Percentiles rank a stretch among this genome's conserved stretches.
phyloP scores from a whole-genome alignment of 2,797 vertebrate genomes.

The Pelodytes ibericus region DNA sequence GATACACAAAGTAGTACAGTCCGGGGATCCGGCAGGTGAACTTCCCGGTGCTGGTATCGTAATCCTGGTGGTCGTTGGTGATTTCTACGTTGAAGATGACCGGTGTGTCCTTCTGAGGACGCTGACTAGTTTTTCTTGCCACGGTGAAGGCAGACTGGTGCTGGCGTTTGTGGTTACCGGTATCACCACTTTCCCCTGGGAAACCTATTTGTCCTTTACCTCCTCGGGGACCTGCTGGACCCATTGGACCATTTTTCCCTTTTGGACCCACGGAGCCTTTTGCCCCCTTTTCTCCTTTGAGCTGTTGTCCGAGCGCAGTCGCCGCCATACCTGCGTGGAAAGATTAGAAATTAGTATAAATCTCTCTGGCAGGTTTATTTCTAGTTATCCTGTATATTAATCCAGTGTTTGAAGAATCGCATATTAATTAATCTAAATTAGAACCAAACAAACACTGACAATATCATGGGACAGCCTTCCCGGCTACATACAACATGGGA shows the following conservation, averaged over 20 bases:
- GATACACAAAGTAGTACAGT: constrained; percentile 79
- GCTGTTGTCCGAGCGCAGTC: constrained; percentile 2
- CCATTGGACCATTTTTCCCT: constrained; percentile 74
- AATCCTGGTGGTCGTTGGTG: constrained; percentile 72
- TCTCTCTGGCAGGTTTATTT: no score
- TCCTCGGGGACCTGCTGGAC: constrained; percentile 63
- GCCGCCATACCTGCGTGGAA: constrained; percentile 67
- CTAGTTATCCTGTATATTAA: no score
- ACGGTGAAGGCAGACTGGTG: constrained; percentile 78
- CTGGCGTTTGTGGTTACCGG: constrained; percentile 65
- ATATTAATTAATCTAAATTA: no score
- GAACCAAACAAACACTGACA: no score
- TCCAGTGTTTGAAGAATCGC: no score
- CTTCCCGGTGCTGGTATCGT: constrained; percentile 66
- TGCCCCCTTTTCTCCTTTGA: constrained; percentile 72
- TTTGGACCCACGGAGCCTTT: constrained; percentile 61
- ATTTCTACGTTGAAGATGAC: constrained; percentile 70
- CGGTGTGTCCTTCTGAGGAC: constrained; percentile 54
- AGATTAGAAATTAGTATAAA: no score
- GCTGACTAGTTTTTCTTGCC: constrained; percentile 57
- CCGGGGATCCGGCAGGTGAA: constrained; percentile 77
- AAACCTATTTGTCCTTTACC: rapidly evolving
- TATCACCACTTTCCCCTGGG: constrained; percentile 60
- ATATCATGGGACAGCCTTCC: no score
- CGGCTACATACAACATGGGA: no score